Percentiles rank a stretch among this genome's conserved stretches.
Evolutionary conservation across 2,797 vertebrate species (phyloP).

Genomic region (Lemur catta): DNA sequence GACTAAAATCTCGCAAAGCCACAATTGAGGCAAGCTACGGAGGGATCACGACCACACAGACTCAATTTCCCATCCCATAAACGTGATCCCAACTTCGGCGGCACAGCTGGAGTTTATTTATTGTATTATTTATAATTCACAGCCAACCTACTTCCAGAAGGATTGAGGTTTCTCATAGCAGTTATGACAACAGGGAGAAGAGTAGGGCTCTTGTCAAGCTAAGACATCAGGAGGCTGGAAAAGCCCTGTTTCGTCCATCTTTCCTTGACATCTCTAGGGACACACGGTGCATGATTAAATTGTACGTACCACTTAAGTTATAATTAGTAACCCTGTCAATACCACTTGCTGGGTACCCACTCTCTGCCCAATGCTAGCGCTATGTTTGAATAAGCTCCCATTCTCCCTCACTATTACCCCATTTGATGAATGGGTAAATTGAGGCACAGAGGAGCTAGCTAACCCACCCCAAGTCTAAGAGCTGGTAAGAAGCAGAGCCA

Average conservation of each 20-base stretch:
- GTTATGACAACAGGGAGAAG: not conserved
- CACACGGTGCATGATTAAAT: fast-evolving
- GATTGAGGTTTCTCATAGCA: not conserved
- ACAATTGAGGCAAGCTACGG: fast-evolving
- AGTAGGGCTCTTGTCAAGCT: fast-evolving
- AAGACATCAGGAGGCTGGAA: not conserved
- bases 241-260: not conserved
- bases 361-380: not conserved
- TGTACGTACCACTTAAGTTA: fast-evolving
- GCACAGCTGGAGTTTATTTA: not conserved
- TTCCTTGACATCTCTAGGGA: fast-evolving
- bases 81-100: fast-evolving
- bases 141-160: not conserved
- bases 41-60: fast-evolving
- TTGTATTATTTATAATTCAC: not conserved
- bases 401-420: not conserved
- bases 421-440: not conserved
- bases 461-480: not conserved
- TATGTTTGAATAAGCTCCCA: not conserved
- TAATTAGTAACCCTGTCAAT: fast-evolving
- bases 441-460: not conserved
- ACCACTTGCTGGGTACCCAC: not conserved
- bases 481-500: not conserved
- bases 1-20: not conserved
- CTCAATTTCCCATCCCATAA: not conserved